Evolutionary conservation across 1,140 invertebrate species (phyloP).

Genomic region (Eumaeus atala): DNA sequence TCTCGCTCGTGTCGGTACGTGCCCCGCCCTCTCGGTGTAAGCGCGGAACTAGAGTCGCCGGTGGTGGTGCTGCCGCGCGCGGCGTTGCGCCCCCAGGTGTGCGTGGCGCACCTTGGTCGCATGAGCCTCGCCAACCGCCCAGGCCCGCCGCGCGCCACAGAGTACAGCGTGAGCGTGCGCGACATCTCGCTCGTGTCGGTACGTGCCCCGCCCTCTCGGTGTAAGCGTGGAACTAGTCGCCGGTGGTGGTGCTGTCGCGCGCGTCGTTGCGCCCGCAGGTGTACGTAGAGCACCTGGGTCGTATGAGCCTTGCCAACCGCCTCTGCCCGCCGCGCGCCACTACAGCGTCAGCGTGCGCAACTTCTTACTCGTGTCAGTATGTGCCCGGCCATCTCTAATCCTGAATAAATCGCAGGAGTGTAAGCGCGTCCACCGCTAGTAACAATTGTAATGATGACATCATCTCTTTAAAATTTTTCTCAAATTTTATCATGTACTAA

Average conservation of each 20-base stretch:
- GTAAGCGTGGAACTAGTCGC: constrained; percentile 89
- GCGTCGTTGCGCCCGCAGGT: constrained; percentile 86
- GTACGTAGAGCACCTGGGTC: constrained; percentile 92
- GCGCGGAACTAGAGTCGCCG: constrained; percentile 90
- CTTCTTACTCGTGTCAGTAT: constrained; percentile 87
- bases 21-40: constrained; percentile 60
- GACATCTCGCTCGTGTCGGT: constrained; percentile 91
- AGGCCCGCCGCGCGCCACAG: constrained; percentile 50
- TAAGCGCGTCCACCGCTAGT: too few relatives aligned
- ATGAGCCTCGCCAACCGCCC: constrained; percentile 81
- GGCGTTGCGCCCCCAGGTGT: constrained; percentile 85
- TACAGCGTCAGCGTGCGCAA: constrained; percentile 83
- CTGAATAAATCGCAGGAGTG: too few relatives aligned
- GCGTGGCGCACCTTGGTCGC: constrained; percentile 94
- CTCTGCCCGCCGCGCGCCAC: constrained; percentile 51
- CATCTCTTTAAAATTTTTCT: too few relatives aligned
- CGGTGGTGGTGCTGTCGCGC: constrained; percentile 90
- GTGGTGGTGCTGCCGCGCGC: constrained; percentile 90
- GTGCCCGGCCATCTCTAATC: constrained; percentile 22
- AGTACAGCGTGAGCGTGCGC: constrained; percentile 80
- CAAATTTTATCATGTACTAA: too few relatives aligned
- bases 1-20: constrained; percentile 86
- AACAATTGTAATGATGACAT: too few relatives aligned
- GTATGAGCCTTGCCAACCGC: constrained; percentile 82
- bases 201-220: constrained; percentile 47